phyloP scores from a whole-genome alignment of 2,797 vertebrate genomes.

The Sebastes oblongus region DNA sequence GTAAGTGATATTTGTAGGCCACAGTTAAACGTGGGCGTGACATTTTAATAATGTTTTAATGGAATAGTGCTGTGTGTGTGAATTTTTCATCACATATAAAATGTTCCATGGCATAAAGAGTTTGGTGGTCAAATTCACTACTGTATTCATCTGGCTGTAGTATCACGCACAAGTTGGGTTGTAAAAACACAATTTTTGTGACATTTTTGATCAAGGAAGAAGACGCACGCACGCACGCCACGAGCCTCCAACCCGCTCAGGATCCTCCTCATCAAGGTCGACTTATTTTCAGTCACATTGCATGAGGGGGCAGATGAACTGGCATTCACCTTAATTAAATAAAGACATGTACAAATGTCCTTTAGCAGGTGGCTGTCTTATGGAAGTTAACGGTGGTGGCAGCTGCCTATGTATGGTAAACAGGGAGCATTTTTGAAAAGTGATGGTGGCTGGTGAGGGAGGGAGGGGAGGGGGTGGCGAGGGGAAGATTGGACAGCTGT shows the following conservation, averaged over 20 bases:
- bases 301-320: slow-evolving; percentile 76
- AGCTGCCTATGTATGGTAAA: slow-evolving; percentile 85
- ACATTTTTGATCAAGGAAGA: slow-evolving; percentile 46
- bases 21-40: slow-evolving; percentile 15
- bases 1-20: slow-evolving; percentile 8
- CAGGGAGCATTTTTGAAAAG: slow-evolving; percentile 79
- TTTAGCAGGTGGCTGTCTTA: slow-evolving; percentile 83
- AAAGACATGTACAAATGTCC: slow-evolving; percentile 86
- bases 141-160: neutral
- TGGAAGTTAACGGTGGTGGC: slow-evolving; percentile 82
- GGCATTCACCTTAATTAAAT: slow-evolving; percentile 88
- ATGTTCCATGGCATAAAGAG: neutral
- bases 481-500: slow-evolving; percentile 80
- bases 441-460: slow-evolving; percentile 71
- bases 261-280: slow-evolving; percentile 78
- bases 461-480: slow-evolving; percentile 5
- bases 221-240: slow-evolving; percentile 22
- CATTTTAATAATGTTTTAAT: neutral
- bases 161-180: neutral
- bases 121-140: neutral
- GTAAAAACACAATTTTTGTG: slow-evolving; percentile 2
- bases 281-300: slow-evolving; percentile 82
- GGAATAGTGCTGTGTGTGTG: neutral
- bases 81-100: neutral
- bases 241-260: slow-evolving; percentile 48